Conservation (phyloP, 2,113 vertebrate species). For the Urocynchramus pylzowi region DNA sequence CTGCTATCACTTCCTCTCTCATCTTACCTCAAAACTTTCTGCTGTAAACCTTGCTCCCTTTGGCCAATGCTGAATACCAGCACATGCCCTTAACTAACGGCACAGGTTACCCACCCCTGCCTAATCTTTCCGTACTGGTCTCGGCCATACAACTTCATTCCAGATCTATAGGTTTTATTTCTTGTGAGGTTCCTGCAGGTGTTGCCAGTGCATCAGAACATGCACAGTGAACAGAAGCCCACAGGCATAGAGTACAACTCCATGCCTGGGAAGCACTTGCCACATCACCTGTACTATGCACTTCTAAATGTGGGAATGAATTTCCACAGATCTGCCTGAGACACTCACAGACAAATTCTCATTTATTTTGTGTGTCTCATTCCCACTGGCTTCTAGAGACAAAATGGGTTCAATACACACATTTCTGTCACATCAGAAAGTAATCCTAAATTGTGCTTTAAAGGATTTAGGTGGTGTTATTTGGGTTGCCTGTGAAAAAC, state of each 20-base stretch:
- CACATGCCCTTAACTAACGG: background rate
- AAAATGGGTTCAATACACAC: background rate
- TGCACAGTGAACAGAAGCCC: rapidly evolving
- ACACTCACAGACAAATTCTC: background rate
- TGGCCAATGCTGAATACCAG: background rate
- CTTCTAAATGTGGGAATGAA: background rate
- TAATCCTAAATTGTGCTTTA: background rate
- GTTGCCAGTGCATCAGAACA: background rate
- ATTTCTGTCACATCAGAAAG: background rate
- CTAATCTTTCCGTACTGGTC: background rate
- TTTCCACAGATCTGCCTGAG: background rate
- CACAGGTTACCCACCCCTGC: background rate
- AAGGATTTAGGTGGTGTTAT: background rate
- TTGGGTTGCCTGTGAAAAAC: background rate
- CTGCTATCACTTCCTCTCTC: background rate
- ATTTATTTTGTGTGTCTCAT: background rate
- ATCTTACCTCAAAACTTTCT: background rate
- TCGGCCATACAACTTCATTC: background rate
- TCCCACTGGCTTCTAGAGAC: background rate
- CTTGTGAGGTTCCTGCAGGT: background rate
- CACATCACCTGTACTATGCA: background rate
- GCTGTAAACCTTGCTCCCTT: background rate
- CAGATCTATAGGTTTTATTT: background rate
- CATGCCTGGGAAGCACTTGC: background rate
- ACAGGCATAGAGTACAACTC: background rate